These are phyloP conservation scores for Sylvicola cinctus DNA, from an alignment of 2,888 invertebrate species.

Conservation along the genomic window DNA sequence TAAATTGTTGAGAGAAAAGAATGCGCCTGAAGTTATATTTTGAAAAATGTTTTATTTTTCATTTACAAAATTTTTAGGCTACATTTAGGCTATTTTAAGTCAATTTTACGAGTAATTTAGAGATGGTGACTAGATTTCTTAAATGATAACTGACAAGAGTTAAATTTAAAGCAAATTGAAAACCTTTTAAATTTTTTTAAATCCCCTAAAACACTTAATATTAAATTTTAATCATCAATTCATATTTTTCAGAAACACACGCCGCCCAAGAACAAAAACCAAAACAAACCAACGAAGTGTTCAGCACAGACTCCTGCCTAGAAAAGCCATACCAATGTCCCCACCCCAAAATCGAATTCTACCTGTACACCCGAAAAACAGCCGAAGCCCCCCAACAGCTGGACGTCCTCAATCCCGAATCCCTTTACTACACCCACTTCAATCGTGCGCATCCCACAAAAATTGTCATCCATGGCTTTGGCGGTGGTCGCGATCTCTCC, in stretches of 20 bases:
- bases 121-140: no score
- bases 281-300: constrained; percentile 34
- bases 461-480: constrained; percentile 79
- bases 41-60: no score
- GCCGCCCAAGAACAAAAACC: background rate
- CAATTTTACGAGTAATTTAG: no score
- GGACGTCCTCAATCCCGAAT: constrained; percentile 45
- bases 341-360: constrained; percentile 65
- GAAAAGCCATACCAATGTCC: constrained; percentile 63
- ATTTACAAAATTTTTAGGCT: no score
- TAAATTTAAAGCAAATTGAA: no score
- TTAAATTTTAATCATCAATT: background rate
- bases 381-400: constrained; percentile 52
- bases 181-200: no score
- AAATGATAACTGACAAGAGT: no score
- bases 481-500: constrained; percentile 59
- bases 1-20: no score
- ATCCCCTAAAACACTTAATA: no score
- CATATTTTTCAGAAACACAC: background rate
- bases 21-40: no score
- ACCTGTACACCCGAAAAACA: constrained; percentile 58
- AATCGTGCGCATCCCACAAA: constrained; percentile 63
- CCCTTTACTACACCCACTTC: constrained; percentile 53
- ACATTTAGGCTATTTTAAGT: no score
- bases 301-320: constrained; percentile 62